A percentile compares a stretch with the other conserved stretches of the same genome.
These are phyloP conservation scores for Spea hammondii DNA, from an alignment of 2,797 vertebrate species.

Conservation along the genomic window DNA sequence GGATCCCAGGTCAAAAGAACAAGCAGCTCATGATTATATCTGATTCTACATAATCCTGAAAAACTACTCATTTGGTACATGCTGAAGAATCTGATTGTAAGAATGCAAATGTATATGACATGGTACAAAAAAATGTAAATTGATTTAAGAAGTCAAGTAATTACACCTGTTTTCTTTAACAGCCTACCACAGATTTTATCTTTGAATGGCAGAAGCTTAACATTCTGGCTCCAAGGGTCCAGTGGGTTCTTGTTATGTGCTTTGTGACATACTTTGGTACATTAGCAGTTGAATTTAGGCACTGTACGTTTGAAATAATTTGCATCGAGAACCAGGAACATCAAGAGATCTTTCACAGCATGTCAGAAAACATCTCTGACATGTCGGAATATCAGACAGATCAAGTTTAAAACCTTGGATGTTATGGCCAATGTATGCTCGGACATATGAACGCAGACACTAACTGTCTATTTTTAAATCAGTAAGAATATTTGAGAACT, in stretches of 20 bases:
- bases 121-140: no score
- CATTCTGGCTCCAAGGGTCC: conserved; percentile 77
- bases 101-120: no score
- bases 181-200: conserved; percentile 70
- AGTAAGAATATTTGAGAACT: conserved; percentile 18
- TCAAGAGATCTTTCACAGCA: conserved; percentile 67
- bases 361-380: conserved; percentile 74
- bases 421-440: background rate
- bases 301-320: conserved; percentile 75
- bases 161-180: conserved; percentile 63
- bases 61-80: no score
- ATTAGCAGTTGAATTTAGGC: conserved; percentile 85
- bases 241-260: conserved; percentile 89
- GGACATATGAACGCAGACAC: conserved; percentile 5
- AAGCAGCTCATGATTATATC: no score
- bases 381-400: conserved; percentile 73
- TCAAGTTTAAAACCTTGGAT: conserved; percentile 64
- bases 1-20: no score
- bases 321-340: conserved; percentile 78
- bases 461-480: background rate
- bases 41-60: no score
- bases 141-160: no score
- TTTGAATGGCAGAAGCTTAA: conserved; percentile 70
- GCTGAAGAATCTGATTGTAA: no score
- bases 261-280: conserved; percentile 80